Base-by-base conservation (phyloP, 2,797 vertebrate species). In the Muscicapa striata region DNA sequence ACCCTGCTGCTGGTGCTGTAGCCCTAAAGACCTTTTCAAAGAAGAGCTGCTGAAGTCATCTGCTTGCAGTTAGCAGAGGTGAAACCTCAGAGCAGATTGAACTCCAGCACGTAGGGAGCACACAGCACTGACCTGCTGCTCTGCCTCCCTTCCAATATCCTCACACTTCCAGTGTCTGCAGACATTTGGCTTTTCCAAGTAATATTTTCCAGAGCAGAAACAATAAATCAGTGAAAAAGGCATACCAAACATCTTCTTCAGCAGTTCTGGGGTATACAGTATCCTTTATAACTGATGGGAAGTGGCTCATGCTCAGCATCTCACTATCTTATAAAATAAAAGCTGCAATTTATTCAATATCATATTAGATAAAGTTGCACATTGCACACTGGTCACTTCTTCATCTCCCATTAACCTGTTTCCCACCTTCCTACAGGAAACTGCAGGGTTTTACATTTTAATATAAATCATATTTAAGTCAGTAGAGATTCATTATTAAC, bases 61-160 rank as follows among this genome's bases (percentile, higher is more conserved):
- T 95, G 87, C 43, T 90, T 66, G 49, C 80, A 92, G 62, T 96
- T 90, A 90, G 46, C 36, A 67, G 61, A 78, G 41, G 61, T 49
- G 77, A 54, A 77, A 58, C 18, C 55, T 49, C 66, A 43, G 79
- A 38, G 52, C 7, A 4, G 52, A n/a, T 72, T 77, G 61, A 93
- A 41, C 48, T 64, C 34, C 5, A 80, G 36, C 48, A 86, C 1
- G 1, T 57, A 40, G 11, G 4, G 43, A 75, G 32, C 66, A 48
- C 43, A 45, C 0, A 70, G 14, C 24, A 13, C 38, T 78, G 87
- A 85, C 51, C 59, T 13, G 18, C 17, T 81, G 18, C 43, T 67
- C 63, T 51, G 26, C 45, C 40, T 90, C 46, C 29, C 32, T 84
- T 80, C 61, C 58, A 74, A 51, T 24, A 78, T 29, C 41, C 21